Base-by-base conservation (phyloP, 2,888 invertebrate species). In the Leptarthrus brevirostris region DNA sequence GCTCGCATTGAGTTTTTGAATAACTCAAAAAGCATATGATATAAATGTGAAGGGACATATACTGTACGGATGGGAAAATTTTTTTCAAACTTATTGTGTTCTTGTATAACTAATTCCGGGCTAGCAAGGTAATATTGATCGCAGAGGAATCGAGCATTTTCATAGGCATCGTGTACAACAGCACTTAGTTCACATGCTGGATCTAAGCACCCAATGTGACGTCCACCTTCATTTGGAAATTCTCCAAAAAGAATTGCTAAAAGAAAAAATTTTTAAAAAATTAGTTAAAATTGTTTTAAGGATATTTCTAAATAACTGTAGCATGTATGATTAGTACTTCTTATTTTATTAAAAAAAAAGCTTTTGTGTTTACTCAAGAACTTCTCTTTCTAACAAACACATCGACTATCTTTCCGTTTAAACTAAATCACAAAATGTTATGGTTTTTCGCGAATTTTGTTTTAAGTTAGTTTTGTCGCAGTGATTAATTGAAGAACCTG, bases 1-100 rank as follows among this genome's bases (percentile, higher is more conserved):
- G 99, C 99, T 79, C 99, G 88, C 97, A 99, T 96, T 0, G 98
- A 92, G 86, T 99, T 99, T 89, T 99, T 99, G 86, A 99, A 97
- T 76, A 99, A 86, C 86, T 99, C 99, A 85, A 99, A 99, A 79
- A 98, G 89, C 92, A 99, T 99, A 86, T 99, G 98, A 87, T 99
- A 98, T 73, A 99, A 88, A 86, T 99, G 99, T 22, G 98, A 97
- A 1, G 99, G 99, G 20, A 98, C 97, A 83, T 98, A 98, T 0
- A 97, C 94, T 76, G 98, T 93, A 69, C 92, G 90, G 81, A 97
- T 92, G 2, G 93, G 91, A 47, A 88, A 86, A 73, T 88, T 88
- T n/a, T 81, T 80, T 79, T 80, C 85, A 80, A 53, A 83, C 77
- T 78, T 81, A 82, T 94, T 94, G 80, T 92, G 88, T 83, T 93